Evolutionary conservation across 2,797 vertebrate species (phyloP), one percentile per base, ranked within the genome.

Genomic region (Coracias cyanogaster): DNA sequence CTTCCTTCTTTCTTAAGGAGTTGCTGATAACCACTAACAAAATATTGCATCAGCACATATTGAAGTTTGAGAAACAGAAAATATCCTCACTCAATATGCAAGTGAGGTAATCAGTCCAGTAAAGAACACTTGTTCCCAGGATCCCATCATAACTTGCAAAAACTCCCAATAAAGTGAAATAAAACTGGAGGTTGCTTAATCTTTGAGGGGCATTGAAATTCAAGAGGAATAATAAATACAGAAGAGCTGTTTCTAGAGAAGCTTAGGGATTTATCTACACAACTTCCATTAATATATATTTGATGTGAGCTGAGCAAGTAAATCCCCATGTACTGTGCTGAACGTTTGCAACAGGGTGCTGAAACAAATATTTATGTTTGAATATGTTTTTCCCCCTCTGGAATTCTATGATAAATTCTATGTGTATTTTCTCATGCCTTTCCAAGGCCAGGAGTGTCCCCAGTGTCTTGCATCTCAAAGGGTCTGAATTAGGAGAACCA

Each of bases 341-440:
- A 96, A 85, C n/a, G 35, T 54, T 58, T 94, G 43, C 51, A 93
- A 84, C 31, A 73, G 82, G 48, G 49, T 91, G 57, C 52, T 70
- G 73, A 86, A 96, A 92, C 71, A 96, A 94, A 93, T 79, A 93
- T 93, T 95, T 89, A 35, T 64, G 33, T 89, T 89, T 77, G 15
- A 73, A 24, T 49, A 61, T 33, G 26, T 12, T 90, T 82, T 74
- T 48, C 3, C 15, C 46, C 11, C 24, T 89, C 37, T 21, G 84
- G 66, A 35, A 35, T 58, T 35, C 33, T 58, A 46, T 82, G 10
- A 8, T 52, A 70, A 77, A 49, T 25, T 35, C 6, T 37, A 2
- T 14, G 6, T 26, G 13, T 29, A 29, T 81, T 83, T 93, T 62
- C 9, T 17, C 16, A 49, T 37, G n/a, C 8, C 43, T 79, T 86